Evolutionary conservation across 2,797 vertebrate species (phyloP).

Genomic region (Parambassis ranga): DNA sequence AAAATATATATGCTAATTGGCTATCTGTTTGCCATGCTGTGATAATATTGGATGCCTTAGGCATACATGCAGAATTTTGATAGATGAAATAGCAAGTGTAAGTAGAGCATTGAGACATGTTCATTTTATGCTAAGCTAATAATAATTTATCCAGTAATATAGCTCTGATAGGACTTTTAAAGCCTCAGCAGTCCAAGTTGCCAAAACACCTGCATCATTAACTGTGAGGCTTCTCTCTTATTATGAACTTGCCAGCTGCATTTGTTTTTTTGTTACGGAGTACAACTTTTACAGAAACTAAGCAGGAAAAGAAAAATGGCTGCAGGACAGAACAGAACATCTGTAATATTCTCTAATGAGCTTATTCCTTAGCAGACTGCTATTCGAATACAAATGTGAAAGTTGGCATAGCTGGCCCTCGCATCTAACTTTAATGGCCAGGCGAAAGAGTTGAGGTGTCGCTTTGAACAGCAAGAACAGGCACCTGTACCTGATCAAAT

Average conservation of each 20-base stretch:
- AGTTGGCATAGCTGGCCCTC: slow-evolving; percentile 60
- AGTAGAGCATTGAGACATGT: too few species aligned
- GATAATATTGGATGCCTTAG: too few species aligned
- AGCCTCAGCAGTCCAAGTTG: slow-evolving; percentile 28
- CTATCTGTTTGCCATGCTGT: too few species aligned
- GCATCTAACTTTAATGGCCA: slow-evolving; percentile 71
- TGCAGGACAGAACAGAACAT: slow-evolving; percentile 69
- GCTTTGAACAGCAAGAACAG: slow-evolving; percentile 73
- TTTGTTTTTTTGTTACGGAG: slow-evolving; percentile 51
- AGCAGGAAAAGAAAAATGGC: slow-evolving; percentile 47
- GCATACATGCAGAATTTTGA: too few species aligned
- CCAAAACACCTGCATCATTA: slow-evolving; percentile 15
- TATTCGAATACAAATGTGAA: slow-evolving; percentile 73
- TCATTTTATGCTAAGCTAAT: too few species aligned
- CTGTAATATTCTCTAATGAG: slow-evolving; percentile 79
- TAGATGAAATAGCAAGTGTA: too few species aligned
- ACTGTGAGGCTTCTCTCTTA: background rate
- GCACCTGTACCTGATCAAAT: slow-evolving; percentile 81
- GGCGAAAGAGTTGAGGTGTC: slow-evolving; percentile 68
- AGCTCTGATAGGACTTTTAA: background rate
- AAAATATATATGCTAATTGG: too few species aligned
- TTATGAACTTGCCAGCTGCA: slow-evolving; percentile 4
- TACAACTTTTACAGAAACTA: slow-evolving; percentile 60
- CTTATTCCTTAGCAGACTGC: slow-evolving; percentile 62
- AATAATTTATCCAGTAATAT: too few species aligned